Base-by-base conservation (phyloP, 2,113 vertebrate genomes). In the Burhinus bistriatus region DNA sequence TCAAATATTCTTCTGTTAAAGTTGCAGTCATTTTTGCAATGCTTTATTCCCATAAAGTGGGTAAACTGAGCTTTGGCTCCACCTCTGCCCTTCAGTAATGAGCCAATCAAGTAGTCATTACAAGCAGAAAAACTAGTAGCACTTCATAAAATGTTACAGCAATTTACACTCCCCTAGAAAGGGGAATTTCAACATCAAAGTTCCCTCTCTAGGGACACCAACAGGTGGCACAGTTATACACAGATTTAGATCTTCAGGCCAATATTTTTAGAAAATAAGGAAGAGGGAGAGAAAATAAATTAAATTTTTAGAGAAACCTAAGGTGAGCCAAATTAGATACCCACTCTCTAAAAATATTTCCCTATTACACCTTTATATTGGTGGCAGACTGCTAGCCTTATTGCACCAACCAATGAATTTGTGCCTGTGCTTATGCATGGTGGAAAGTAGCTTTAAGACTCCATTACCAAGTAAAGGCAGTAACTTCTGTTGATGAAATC, bases 1-100 rank as follows among this genome's bases (percentile, higher is more conserved):
- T 93, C 87, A 89, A 96, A 97, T 93, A 97, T 87, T 89, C 81
- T 95, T 93, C 95, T 94, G 64, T 97, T 95, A 29, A 96, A 95
- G 71, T 83, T 83, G 80, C 58, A 95, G 92, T 64, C 55, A 88
- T 87, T 95, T 96, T 96, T 81, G 95, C 94, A 91, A 83, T 80
- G 89, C 83, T 92, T 93, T 89, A 96, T 90, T 96, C 91, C 86
- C 88, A 93, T 93, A 92, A 96, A 93, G 61, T 32, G 22, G 29
- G 26, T 86, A 79, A 83, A 79, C 54, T 69, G 82, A 89, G 57
- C 82, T 84, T 77, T 86, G 58, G 62, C 69, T 96, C 93, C 79
- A 44, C 34, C 52, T 85, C 61, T 83, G 79, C n/a, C 55, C 55
- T 87, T 86, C 71, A 78, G 25, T 59, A 86, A 92, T 8, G 30